phyloP scores from a whole-genome alignment of 2,113 vertebrate species.

The Nannospalax galili region DNA sequence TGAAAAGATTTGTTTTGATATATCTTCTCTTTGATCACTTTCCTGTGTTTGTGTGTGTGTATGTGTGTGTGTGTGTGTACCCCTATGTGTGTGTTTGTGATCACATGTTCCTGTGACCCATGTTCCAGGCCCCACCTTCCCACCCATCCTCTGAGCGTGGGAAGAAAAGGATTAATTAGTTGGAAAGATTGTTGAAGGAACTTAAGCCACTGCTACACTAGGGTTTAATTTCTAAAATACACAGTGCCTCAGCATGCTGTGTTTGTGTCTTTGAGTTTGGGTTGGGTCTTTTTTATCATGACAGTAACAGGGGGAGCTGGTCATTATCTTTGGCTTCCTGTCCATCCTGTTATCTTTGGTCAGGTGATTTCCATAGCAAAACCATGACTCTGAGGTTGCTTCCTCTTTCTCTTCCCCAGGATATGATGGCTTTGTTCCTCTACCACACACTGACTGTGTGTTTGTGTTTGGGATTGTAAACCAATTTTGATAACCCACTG shows the following conservation, averaged over 20 bases:
- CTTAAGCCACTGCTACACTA: background rate
- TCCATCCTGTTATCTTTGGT: background rate
- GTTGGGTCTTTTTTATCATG: background rate
- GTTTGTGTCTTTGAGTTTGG: background rate
- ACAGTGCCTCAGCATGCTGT: background rate
- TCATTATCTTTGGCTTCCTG: background rate
- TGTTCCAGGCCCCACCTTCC: background rate
- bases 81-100: background rate
- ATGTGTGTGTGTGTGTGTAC: too few species aligned
- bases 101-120: background rate
- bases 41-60: background rate
- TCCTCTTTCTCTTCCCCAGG: background rate
- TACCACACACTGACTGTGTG: background rate
- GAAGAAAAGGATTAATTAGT: conserved; percentile 7
- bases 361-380: background rate
- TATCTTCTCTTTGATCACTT: background rate
- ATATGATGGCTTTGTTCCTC: background rate
- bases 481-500: background rate
- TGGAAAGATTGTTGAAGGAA: conserved; percentile 27
- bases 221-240: conserved; percentile 53
- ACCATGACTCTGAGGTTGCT: background rate
- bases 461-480: background rate
- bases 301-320: background rate
- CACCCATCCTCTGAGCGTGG: background rate
- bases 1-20: background rate